Conservation (phyloP, 2,113 vertebrate genomes). For the Notothenia rossii region DNA sequence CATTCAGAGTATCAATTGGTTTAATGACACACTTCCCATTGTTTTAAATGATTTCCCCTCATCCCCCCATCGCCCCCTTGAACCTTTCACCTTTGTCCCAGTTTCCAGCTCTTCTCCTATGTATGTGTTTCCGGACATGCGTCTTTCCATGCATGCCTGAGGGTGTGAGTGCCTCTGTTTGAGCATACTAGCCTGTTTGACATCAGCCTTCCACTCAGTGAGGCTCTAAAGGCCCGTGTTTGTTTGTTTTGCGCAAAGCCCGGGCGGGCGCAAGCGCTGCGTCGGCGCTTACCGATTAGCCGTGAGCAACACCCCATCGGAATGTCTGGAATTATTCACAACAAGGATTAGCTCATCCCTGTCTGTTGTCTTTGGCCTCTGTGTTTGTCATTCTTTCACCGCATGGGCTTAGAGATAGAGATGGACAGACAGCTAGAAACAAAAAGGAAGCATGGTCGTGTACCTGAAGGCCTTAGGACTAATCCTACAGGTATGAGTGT, state of each 20-base stretch:
- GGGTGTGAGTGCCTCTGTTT: slow-evolving; percentile 23
- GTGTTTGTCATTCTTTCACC: slow-evolving; percentile 73
- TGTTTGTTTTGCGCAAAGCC: slow-evolving; percentile 73
- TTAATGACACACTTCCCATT: not conserved
- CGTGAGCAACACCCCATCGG: slow-evolving; percentile 73
- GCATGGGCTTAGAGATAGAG: slow-evolving; percentile 54
- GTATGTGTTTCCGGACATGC: slow-evolving; percentile 22
- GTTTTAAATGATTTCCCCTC: not conserved
- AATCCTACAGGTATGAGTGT: not conserved
- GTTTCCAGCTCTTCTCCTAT: slow-evolving; percentile 37
- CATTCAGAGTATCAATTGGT: not conserved
- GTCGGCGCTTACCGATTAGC: slow-evolving; percentile 61
- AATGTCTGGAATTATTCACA: slow-evolving; percentile 83
- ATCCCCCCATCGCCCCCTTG: slow-evolving; percentile 38
- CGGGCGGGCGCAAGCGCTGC: slow-evolving; percentile 41
- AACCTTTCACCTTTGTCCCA: slow-evolving; percentile 68
- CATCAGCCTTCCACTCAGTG: slow-evolving; percentile 55
- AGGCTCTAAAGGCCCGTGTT: slow-evolving; percentile 45
- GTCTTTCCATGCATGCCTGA: slow-evolving; percentile 53
- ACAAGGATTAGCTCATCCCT: slow-evolving; percentile 83
- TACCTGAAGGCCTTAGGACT: slow-evolving; percentile 22
- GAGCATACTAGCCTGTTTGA: slow-evolving; percentile 42
- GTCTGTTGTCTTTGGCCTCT: slow-evolving; percentile 76
- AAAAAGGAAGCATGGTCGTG: slow-evolving; percentile 6
- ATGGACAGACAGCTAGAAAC: slow-evolving; percentile 42